A percentile compares a stretch with the other conserved stretches of the same genome.
Conservation (phyloP, 2,888 invertebrate genomes). For the Andrena marginata region DNA sequence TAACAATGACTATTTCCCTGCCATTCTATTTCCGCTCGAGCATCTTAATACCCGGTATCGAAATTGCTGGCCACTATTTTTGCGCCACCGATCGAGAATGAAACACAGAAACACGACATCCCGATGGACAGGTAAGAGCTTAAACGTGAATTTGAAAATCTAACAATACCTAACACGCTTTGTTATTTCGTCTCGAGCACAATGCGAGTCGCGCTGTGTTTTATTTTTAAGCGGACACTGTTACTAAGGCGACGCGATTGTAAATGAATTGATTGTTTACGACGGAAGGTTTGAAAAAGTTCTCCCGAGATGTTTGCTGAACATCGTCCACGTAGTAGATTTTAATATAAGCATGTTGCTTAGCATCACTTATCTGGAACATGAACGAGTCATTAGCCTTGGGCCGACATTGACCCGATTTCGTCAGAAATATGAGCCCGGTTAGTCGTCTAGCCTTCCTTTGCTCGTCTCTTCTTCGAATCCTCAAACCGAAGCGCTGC, state of each 20-base stretch:
- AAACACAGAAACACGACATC: slow-evolving; percentile 46
- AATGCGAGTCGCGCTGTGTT: too few species aligned
- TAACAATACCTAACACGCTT: not conserved
- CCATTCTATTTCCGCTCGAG: not conserved
- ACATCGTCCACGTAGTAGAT: slow-evolving; percentile 6
- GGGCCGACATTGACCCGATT: slow-evolving; percentile 81
- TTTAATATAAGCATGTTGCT: slow-evolving; percentile 36
- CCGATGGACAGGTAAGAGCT: slow-evolving; percentile 54
- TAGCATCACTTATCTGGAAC: slow-evolving; percentile 64
- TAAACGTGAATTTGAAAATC: slow-evolving; percentile 26
- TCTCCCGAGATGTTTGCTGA: not conserved
- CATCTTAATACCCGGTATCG: not conserved
- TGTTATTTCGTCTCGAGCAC: not conserved
- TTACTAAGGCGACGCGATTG: not conserved
- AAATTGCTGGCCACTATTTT: not conserved
- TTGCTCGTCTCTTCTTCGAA: slow-evolving; percentile 29
- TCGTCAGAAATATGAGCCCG: slow-evolving; percentile 73
- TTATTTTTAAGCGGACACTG: too few species aligned
- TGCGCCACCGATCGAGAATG: slow-evolving; percentile 30
- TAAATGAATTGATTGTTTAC: not conserved
- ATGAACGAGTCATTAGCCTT: slow-evolving; percentile 74
- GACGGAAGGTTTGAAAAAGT: not conserved
- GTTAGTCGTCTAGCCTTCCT: slow-evolving; percentile 38
- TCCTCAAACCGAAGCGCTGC: slow-evolving; percentile 27
- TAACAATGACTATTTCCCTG: not conserved